phyloP scores from a whole-genome alignment of 1,140 invertebrate genomes.

The Aradophagus sp. region DNA sequence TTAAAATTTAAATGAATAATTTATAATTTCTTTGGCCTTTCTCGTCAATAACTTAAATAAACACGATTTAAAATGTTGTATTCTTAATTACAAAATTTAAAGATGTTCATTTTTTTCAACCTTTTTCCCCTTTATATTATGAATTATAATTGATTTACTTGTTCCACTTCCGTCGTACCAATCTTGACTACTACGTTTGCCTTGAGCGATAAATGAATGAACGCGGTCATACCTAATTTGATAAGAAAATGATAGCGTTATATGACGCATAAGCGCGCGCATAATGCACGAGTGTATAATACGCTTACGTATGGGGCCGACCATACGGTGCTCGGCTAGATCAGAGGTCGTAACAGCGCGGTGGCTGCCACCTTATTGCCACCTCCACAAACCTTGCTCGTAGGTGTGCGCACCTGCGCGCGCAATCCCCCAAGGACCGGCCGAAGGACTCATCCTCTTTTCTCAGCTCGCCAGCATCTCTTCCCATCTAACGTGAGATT shows the following conservation, averaged over 20 bases:
- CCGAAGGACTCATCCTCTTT: slow-evolving; percentile 46
- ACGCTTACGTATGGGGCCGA: slow-evolving; percentile 27
- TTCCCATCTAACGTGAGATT: slow-evolving; percentile 67
- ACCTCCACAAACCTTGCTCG: slow-evolving; percentile 49
- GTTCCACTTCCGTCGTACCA: background rate
- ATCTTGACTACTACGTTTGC: too few species aligned
- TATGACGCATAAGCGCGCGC: slow-evolving; percentile 29
- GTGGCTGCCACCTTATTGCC: slow-evolving; percentile 69
- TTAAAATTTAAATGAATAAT: too few species aligned
- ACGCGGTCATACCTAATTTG: too few species aligned
- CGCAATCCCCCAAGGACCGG: slow-evolving; percentile 11
- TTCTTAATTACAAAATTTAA: too few species aligned
- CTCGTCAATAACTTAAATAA: too few species aligned
- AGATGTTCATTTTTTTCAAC: too few species aligned
- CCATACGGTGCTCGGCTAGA: slow-evolving; percentile 58
- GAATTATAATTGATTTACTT: background rate
- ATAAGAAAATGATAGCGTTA: too few species aligned
- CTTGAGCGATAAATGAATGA: too few species aligned
- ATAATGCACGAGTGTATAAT: slow-evolving; percentile 41
- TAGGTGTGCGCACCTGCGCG: slow-evolving; percentile 19
- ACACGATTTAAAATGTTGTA: too few species aligned
- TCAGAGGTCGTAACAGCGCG: slow-evolving; percentile 71
- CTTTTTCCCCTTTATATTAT: background rate
- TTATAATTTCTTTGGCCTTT: too few species aligned
- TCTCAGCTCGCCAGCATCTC: slow-evolving; percentile 61